Conservation (phyloP, 2,888 invertebrate species). For the Philereme vetulata region DNA sequence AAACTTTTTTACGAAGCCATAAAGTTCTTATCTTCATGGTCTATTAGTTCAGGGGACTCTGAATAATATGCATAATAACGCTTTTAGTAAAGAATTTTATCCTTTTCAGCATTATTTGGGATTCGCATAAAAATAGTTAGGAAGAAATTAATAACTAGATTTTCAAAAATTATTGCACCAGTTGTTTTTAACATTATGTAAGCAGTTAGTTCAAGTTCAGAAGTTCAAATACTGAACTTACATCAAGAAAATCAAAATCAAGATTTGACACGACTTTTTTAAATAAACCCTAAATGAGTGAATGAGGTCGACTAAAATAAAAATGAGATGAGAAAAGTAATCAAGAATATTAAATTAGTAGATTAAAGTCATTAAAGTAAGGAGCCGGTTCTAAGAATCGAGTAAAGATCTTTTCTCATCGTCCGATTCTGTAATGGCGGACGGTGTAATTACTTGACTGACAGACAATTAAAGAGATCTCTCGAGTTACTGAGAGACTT, state of each 20-base stretch:
- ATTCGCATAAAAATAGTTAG: not conserved
- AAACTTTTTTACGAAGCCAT: conserved; percentile 37
- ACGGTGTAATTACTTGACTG: conserved; percentile 10
- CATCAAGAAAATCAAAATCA: no score
- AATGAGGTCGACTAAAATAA: conserved; percentile 21
- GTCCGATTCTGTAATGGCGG: conserved; percentile 2
- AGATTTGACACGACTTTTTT: not conserved
- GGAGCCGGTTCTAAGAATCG: conserved; percentile 14
- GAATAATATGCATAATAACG: conserved; percentile 37
- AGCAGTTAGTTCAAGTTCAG: no score
- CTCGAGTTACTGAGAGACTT: no score
- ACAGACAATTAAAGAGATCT: not conserved
- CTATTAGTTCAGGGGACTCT: conserved; percentile 46
- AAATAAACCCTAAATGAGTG: conserved; percentile 3
- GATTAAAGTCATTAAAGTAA: conserved; percentile 53
- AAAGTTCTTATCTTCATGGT: conserved; percentile 44
- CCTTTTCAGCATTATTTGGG: conserved; percentile 24
- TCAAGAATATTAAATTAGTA: conserved; percentile 55
- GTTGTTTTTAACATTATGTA: not conserved
- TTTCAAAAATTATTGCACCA: not conserved
- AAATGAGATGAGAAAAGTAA: conserved; percentile 45
- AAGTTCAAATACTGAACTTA: no score
- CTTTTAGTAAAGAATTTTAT: conserved; percentile 37
- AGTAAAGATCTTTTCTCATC: conserved; percentile 14
- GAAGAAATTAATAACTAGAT: not conserved